Evolutionary conservation across 2,888 invertebrate species (phyloP).

Genomic region (Uropetala carovei): DNA sequence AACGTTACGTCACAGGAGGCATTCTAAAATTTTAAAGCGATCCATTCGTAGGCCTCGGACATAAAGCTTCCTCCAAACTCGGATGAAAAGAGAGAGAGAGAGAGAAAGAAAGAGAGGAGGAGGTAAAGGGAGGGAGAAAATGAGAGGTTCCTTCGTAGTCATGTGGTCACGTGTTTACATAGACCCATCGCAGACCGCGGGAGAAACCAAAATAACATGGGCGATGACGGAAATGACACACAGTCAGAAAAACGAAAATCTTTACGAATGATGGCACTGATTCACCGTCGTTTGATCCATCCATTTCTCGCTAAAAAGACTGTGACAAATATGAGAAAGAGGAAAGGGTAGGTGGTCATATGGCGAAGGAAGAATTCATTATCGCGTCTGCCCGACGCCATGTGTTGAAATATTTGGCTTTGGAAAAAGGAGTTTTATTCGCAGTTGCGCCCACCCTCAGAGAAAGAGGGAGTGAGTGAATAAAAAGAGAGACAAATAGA

Average conservation of each 20-base stretch:
- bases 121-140: not conserved
- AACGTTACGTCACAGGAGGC: not conserved
- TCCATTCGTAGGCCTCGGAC: not conserved
- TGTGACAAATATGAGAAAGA: not conserved
- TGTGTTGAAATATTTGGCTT: too few species aligned
- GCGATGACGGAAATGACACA: slow-evolving; percentile 49
- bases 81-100: not conserved
- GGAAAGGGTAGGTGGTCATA: not conserved
- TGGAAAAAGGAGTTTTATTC: too few species aligned
- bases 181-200: not conserved
- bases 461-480: too few species aligned
- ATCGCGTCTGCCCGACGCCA: too few species aligned
- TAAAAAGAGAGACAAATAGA: too few species aligned
- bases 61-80: not conserved
- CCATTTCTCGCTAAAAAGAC: not conserved
- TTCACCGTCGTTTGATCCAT: not conserved
- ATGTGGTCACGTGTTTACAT: not conserved
- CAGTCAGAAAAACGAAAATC: not conserved
- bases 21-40: slow-evolving; percentile 14
- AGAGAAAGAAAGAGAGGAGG: not conserved
- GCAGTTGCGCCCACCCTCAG: too few species aligned
- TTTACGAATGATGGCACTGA: not conserved
- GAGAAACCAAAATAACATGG: not conserved
- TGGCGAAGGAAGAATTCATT: not conserved
- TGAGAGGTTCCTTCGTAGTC: not conserved